A percentile compares a stretch with the other conserved stretches of the same genome.
phyloP scores from a whole-genome alignment of 2,113 vertebrate species.

The Pelecanus crispus region DNA sequence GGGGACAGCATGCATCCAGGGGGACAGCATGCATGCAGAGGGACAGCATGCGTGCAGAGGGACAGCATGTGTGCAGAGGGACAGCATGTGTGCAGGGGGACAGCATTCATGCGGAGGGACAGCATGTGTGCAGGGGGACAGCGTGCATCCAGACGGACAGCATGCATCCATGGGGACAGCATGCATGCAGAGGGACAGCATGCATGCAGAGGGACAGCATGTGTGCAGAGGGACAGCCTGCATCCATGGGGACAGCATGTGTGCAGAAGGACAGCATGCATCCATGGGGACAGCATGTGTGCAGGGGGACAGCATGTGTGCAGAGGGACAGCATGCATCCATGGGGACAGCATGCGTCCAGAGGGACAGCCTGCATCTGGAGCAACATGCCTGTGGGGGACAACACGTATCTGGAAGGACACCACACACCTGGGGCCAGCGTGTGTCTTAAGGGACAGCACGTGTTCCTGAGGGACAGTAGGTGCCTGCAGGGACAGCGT shows the following conservation, averaged over 20 bases:
- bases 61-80: background rate
- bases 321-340: background rate
- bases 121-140: background rate
- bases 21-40: background rate
- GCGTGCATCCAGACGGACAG: background rate
- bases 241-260: accelerated
- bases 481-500: background rate
- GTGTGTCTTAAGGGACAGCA: background rate
- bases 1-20: too few species aligned
- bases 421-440: too few species aligned
- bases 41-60: background rate
- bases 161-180: background rate
- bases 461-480: background rate
- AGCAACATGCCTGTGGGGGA: too few species aligned
- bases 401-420: too few species aligned
- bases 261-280: background rate
- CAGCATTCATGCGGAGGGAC: background rate
- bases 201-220: background rate
- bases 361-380: too few species aligned
- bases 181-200: background rate
- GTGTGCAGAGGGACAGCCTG: accelerated
- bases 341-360: too few species aligned
- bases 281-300: background rate
- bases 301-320: background rate
- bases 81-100: accelerated